Base-by-base conservation (phyloP, 2,113 vertebrate genomes). In the Cyanocitta stelleri region DNA sequence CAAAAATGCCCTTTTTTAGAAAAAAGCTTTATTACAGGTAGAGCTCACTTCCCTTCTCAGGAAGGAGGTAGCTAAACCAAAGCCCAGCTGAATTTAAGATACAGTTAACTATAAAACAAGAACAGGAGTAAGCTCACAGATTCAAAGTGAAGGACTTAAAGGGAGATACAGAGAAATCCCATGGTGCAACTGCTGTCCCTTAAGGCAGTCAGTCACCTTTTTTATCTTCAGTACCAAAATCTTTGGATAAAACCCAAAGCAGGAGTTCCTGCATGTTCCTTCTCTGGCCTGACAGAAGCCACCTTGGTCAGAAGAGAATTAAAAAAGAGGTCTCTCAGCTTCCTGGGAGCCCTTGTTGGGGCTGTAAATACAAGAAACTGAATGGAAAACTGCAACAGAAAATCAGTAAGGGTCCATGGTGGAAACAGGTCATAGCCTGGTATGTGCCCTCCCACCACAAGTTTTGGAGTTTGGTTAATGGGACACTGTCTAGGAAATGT, bases 391-490 rank as follows among this genome's bases (percentile, higher is more conserved):
- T 15, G 22, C 29, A 62, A 66, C 6, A 14, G 20, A 69, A 44
- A 1, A 10, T 30, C 39, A 71, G 10, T 8, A 54, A 49, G 23
- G 11, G 12, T 11, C 24, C 1, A 1, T 13, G 32, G 49, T 1
- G 23, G 77, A 58, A 87, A 86, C 9, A 66, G 24, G n/a, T 46
- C 55, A 64, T 16, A 0, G 35, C 29, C 48, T 64, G 35, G 10
- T 24, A n/a, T 3, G 14, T 1, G 4, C 46, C 15, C 26, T 86
- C 41, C n/a, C 37, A 79, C 14, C 51, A 37, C 1, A 3, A 3
- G 6, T 24, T 62, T 46, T 64, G 77, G 37, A 64, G 64, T 67
- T 21, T 55, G 52, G 39, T 46, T 77, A 69, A 62, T 12, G 13
- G 16, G 21, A 35, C 61, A 27, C 24, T 7, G 1, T 2, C 19